Conservation (phyloP, 1,140 invertebrate species). For the Mizuhopecten yessoensis region DNA sequence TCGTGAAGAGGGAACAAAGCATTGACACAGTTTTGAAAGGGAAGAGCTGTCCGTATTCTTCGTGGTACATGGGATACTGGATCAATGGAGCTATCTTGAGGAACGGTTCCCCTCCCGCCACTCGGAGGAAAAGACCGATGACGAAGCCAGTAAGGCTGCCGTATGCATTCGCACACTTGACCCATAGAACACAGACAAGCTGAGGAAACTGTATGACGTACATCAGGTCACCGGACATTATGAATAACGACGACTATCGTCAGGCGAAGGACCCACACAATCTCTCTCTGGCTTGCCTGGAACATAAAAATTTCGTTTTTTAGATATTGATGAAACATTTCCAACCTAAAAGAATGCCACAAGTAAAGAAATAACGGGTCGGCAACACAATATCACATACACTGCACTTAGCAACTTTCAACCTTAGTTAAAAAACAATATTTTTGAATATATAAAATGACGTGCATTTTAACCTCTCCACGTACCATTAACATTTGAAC, state of each 20-base stretch:
- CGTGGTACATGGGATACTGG: constrained; percentile 93
- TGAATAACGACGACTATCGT: constrained; percentile 65
- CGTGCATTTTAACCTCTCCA: no score
- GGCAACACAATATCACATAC: no score
- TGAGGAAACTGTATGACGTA: constrained; percentile 75
- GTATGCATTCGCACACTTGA: constrained; percentile 91
- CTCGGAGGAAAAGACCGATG: constrained; percentile 92
- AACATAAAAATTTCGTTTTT: no score
- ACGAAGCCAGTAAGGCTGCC: constrained; percentile 92
- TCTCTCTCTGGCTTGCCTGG: constrained; percentile 60
- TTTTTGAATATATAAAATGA: no score
- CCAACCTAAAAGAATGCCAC: no score
- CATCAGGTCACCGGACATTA: constrained; percentile 71
- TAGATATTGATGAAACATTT: no score
- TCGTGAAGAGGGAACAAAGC: constrained; percentile 59
- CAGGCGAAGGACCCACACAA: constrained; percentile 70
- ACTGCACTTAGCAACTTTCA: no score
- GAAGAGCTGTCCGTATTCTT: constrained; percentile 80
- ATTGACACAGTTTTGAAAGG: constrained; percentile 73
- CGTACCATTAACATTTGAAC: no score
- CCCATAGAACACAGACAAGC: constrained; percentile 88
- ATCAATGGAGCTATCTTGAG: constrained; percentile 92
- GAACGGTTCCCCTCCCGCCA: constrained; percentile 93
- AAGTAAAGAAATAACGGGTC: no score
- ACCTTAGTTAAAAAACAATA: no score